Evolutionary conservation across 2,888 invertebrate species (phyloP), one percentile per base, ranked within the genome.

Genomic region (Chymomyza procnemis): DNA sequence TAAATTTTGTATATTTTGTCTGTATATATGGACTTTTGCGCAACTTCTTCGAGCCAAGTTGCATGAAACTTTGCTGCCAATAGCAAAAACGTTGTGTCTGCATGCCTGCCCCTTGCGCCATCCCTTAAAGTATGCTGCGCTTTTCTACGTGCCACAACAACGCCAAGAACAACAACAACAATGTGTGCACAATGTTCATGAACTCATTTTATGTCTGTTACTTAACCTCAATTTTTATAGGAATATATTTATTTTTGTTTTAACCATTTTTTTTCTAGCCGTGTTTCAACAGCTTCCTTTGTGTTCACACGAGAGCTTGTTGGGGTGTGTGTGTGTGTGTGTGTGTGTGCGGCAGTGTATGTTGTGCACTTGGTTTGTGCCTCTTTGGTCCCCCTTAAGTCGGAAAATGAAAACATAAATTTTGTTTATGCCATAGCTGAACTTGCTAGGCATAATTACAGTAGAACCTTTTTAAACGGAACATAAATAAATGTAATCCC

Each of bases 391-490:
- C 57, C 47, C 18, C 54, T 46, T 48, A n/a, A 46, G 57, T 57
- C 50, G 61, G 57, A 56, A 66, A 56, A 64, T 52, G 63, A 64
- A 60, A 67, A 64, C 67, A 67, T 67, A 67, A 67, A 67, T 67
- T 67, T 61, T 64, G 56, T 64, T 67, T 67, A 64, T 60, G 62
- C 46, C 19, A 41, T 46, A n/a, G 21, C 46, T 41, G 34, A 41
- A 12, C 34, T 41, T 12, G 12, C 12, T 41, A 12, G 12, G 34
- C 34, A 41, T 41, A 41, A 41, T 12, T 41, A 41, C 34, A 41
- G 34, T 18, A 14, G 19, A 5, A 58, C 34, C 58, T 41, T n/a
- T n/a, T n/a, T n/a, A n/a, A n/a, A n/a, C n/a, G n/a, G n/a, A n/a
- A n/a, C 19, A 41, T 46, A 41, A 12, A 9, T 41, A 12, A 57